Evolutionary conservation across 2,888 invertebrate genomes (phyloP).

Genomic region (Gymnocheta viridis): DNA sequence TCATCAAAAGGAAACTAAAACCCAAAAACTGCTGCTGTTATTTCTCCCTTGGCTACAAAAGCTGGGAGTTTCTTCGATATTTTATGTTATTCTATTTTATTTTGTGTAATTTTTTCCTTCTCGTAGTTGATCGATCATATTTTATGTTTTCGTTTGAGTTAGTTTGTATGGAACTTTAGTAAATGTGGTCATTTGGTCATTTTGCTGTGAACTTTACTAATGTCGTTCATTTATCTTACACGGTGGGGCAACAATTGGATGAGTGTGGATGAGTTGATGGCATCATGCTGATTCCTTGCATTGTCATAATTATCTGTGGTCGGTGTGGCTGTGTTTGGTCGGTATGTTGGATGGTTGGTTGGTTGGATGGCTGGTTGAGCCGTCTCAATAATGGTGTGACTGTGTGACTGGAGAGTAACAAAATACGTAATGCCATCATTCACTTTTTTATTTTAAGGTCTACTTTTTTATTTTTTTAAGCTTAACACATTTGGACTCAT

Average conservation of each 20-base stretch:
- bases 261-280: slow-evolving; percentile 53
- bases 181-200: slow-evolving; percentile 59
- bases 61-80: slow-evolving; percentile 43
- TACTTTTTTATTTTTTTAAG: slow-evolving; percentile 2
- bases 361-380: neutral
- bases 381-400: neutral
- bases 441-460: slow-evolving; percentile 44
- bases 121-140: slow-evolving; percentile 14
- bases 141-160: slow-evolving; percentile 37
- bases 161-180: slow-evolving; percentile 26
- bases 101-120: neutral
- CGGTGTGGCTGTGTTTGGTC: slow-evolving; percentile 50
- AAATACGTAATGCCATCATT: slow-evolving; percentile 65
- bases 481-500: slow-evolving; percentile 63
- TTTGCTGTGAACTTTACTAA: slow-evolving; percentile 69
- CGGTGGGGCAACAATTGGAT: slow-evolving; percentile 48
- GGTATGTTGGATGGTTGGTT: slow-evolving; percentile 32
- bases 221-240: slow-evolving; percentile 68
- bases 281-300: slow-evolving; percentile 77
- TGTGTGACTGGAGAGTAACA: slow-evolving; percentile 51
- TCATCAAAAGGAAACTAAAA: slow-evolving; percentile 51
- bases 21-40: slow-evolving; percentile 47
- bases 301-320: slow-evolving; percentile 79
- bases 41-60: neutral
- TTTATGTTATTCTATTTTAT: no score